Conservation (phyloP, 2,888 invertebrate species). For the Pollenia labialis region DNA sequence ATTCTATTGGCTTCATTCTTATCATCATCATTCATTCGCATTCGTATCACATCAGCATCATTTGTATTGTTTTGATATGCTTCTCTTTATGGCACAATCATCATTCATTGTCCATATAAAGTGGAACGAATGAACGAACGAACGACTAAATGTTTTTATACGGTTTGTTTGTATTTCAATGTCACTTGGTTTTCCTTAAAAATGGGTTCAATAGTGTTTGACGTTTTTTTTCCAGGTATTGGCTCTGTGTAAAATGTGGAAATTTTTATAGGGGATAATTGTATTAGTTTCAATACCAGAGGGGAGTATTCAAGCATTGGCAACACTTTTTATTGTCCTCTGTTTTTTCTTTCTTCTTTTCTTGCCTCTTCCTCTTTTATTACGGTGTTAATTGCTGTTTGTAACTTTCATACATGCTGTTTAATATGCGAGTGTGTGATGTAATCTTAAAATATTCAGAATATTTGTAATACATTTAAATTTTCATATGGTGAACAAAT, state of each 20-base stretch:
- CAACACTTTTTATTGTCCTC: constrained; percentile 14
- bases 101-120: constrained; percentile 25
- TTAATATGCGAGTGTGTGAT: background rate
- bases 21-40: constrained; percentile 59
- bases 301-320: constrained; percentile 12
- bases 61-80: constrained; percentile 62
- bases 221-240: constrained; percentile 19
- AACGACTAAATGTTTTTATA: constrained; percentile 20
- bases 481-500: no score
- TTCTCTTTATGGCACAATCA: constrained; percentile 34
- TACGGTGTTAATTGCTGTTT: constrained; percentile 63
- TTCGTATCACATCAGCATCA: constrained; percentile 58
- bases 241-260: background rate
- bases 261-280: constrained; percentile 46
- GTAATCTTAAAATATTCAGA: background rate
- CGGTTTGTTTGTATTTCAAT: constrained; percentile 29
- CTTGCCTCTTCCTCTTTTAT: background rate
- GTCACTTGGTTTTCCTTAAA: constrained; percentile 38
- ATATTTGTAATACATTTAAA: background rate
- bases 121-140: constrained; percentile 8
- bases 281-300: background rate
- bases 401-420: constrained; percentile 31
- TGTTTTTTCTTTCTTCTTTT: background rate
- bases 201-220: constrained; percentile 4
- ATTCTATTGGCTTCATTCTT: constrained; percentile 65